A percentile compares a stretch with the other conserved stretches of the same genome.
Conservation (phyloP, 2,888 invertebrate genomes). For the Creontiades dilutus region DNA sequence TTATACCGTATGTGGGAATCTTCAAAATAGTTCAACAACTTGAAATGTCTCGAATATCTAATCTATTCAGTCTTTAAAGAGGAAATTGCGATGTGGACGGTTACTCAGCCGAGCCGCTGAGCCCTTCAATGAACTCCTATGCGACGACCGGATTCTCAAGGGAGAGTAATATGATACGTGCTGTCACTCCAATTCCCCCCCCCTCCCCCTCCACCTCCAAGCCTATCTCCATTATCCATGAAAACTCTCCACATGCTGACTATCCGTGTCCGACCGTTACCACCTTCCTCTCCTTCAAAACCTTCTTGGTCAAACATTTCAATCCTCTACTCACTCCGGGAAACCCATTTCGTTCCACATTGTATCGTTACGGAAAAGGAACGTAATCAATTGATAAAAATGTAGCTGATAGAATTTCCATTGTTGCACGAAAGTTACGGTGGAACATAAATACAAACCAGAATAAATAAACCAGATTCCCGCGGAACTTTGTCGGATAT, state of each 20-base stretch:
- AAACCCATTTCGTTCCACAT: background rate
- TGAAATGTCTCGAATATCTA: no score
- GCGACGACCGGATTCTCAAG: background rate
- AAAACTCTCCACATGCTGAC: background rate
- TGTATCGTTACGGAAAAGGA: background rate
- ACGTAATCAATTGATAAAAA: no score
- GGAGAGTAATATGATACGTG: constrained; percentile 27
- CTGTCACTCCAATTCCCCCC: constrained; percentile 12
- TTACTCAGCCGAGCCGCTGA: background rate
- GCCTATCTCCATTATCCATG: background rate
- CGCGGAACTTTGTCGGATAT: no score
- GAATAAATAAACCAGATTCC: no score
- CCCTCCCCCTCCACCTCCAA: background rate
- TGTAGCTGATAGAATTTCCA: no score
- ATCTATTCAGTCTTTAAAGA: no score
- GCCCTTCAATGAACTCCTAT: background rate
- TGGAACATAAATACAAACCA: no score
- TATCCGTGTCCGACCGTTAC: background rate
- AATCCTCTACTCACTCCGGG: background rate
- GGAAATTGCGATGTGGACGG: background rate
- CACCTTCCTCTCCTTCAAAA: constrained; percentile 14
- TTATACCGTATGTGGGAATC: no score
- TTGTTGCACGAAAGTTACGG: no score
- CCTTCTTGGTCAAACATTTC: constrained; percentile 17
- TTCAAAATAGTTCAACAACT: no score